A percentile compares a stretch with the other conserved stretches of the same genome.
Evolutionary conservation across 37 sponge, comb jelly and placozoan species (phyloP).

Genomic region (Chondrilla cf. caribensis): DNA sequence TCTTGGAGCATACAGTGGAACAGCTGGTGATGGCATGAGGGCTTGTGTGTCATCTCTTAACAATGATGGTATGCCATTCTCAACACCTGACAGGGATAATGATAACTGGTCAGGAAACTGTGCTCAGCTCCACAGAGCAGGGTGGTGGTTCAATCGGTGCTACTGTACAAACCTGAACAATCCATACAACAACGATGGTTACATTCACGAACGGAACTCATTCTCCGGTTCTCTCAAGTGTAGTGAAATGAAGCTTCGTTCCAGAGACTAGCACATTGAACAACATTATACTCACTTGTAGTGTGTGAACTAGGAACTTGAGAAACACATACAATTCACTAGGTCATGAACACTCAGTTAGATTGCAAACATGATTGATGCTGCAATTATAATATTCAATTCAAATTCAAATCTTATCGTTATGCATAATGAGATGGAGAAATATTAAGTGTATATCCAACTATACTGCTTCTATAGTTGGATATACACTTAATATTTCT

Average conservation of each 20-base stretch:
- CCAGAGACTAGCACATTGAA: neutral
- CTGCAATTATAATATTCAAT: too few relatives aligned
- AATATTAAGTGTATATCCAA: too few relatives aligned
- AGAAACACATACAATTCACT: too few relatives aligned
- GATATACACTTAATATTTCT: too few relatives aligned
- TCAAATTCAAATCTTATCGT: too few relatives aligned
- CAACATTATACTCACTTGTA: neutral
- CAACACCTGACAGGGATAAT: slow-evolving; percentile 19
- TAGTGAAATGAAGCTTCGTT: neutral
- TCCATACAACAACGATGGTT: neutral
- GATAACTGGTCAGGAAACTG: slow-evolving; percentile 6
- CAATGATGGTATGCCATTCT: neutral
- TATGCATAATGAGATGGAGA: too few relatives aligned
- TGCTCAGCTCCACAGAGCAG: neutral
- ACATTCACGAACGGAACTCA: neutral
- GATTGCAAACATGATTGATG: too few relatives aligned
- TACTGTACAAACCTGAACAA: slow-evolving; percentile 1
- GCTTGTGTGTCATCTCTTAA: neutral
- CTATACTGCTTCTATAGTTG: too few relatives aligned
- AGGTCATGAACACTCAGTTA: too few relatives aligned
- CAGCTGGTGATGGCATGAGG: neutral
- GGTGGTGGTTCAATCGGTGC: slow-evolving; percentile 13
- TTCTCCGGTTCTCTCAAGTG: neutral
- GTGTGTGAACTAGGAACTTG: too few relatives aligned
- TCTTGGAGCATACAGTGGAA: neutral